Conservation (phyloP, 2,888 invertebrate genomes). For the Pelosia muscerda region DNA sequence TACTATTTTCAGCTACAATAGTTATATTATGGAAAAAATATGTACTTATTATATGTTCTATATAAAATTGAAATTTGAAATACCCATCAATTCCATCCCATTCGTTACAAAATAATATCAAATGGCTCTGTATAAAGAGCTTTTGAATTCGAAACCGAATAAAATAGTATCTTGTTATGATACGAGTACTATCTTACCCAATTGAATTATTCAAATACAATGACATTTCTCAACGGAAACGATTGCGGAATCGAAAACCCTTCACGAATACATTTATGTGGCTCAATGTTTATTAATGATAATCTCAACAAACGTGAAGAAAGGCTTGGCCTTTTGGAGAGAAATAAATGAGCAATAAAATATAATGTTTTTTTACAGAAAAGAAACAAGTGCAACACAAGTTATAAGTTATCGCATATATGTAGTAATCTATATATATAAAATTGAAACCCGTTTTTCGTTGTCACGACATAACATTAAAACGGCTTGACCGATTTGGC, state of each 20-base stretch:
- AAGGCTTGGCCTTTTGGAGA: neutral
- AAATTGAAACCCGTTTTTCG: too few species aligned
- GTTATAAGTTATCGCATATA: too few species aligned
- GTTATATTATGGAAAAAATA: too few species aligned
- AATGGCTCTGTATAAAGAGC: neutral
- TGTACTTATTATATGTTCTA: too few species aligned
- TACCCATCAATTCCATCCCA: neutral
- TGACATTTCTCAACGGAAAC: slow-evolving; percentile 31
- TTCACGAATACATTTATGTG: slow-evolving; percentile 2
- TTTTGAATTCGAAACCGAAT: neutral
- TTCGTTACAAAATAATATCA: neutral
- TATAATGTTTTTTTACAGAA: neutral
- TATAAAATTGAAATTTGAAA: too few species aligned
- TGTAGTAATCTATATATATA: too few species aligned
- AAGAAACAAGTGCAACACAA: too few species aligned
- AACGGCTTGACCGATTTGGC: too few species aligned
- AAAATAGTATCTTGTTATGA: slow-evolving; percentile 8
- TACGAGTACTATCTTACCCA: slow-evolving; percentile 16
- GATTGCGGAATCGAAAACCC: slow-evolving; percentile 20
- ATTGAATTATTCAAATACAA: slow-evolving; percentile 34
- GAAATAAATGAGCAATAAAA: neutral
- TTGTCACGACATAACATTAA: too few species aligned
- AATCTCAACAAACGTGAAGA: slow-evolving; percentile 1
- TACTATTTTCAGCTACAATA: too few species aligned
- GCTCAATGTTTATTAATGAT: slow-evolving; percentile 5